These are phyloP conservation scores for Canis aureus DNA, from an alignment of 2,113 vertebrate species.

Conservation along the genomic window DNA sequence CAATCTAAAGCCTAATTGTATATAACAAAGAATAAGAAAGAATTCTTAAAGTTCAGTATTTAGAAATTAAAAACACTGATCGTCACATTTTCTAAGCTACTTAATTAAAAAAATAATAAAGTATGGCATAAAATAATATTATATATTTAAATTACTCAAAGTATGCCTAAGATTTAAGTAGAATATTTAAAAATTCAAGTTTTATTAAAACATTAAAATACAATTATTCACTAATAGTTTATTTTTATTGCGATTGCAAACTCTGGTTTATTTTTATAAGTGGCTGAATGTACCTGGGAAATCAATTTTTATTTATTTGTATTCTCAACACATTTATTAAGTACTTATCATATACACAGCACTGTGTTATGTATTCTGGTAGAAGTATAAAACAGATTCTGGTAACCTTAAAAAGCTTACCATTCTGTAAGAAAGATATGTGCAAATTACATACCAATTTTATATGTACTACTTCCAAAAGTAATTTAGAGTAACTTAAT, in stretches of 20 bases:
- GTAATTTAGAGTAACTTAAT: not conserved
- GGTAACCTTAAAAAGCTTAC: not conserved
- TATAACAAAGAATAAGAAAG: not conserved
- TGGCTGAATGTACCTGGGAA: not conserved
- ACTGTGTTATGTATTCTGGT: not conserved
- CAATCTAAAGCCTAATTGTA: not conserved
- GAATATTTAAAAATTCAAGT: not conserved
- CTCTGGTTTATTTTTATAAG: conserved; percentile 20
- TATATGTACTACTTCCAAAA: not conserved
- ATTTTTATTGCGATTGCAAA: conserved; percentile 4
- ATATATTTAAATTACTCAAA: not conserved
- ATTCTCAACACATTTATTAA: conserved; percentile 20
- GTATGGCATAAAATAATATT: not conserved
- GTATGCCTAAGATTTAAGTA: not conserved
- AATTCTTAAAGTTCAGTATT: conserved; percentile 13
- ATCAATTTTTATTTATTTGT: conserved; percentile 31
- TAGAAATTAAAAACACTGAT: not conserved
- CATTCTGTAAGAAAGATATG: not conserved
- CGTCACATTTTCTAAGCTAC: not conserved
- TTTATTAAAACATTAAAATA: conserved; percentile 13
- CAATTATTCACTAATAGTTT: not conserved
- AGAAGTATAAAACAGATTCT: not conserved
- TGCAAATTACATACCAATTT: not conserved
- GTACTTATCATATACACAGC: not conserved
- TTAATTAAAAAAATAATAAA: not conserved